Evolutionary conservation across 2,113 vertebrate genomes (phyloP), one percentile per base, ranked within the genome.

Genomic region (Halichoerus grypus): DNA sequence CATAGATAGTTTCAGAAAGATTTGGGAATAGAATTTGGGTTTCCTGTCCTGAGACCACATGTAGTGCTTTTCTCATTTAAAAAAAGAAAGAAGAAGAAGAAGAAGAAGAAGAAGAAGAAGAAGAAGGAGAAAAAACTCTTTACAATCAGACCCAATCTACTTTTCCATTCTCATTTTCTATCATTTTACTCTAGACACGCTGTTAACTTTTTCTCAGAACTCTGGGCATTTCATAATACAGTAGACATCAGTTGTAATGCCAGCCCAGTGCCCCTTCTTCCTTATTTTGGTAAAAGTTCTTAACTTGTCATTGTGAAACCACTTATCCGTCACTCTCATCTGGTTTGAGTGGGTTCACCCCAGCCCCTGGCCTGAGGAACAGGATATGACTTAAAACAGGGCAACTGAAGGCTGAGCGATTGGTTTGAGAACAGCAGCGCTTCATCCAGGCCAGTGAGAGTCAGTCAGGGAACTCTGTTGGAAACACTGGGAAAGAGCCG

Each of bases 281-380:
- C 36, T 95, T 79, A 65, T 94, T 96, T 92, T 79, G 22, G 79
- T 92, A 57, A 95, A 92, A 89, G 12, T 10, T 31, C 31, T 79
- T 90, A 46, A n/a, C 39, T 55, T 92, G 74, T 61, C 39, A 4
- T 65, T 92, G 59, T 9, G 16, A 72, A 83, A 67, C 46, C 15
- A 33, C 14, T 93, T 57, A 36, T 51, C 14, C 15, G 85, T 82
- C 4, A 79, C 3, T 92, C 24, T 67, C 72, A 19, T 14, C 39
- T 61, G 74, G 1, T 82, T 67, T 53, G 49, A 57, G 7, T 74
- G 92, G 49, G 2, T 76, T 88, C 19, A 28, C 18, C 22, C 0
- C 5, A 53, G 24, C 36, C 51, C 39, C 36, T 77, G 72, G 4
- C 24, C 36, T 12, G 21, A 82, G 53, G 12, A 95, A 33, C 1